These are phyloP conservation scores for Barbus barbus DNA, from an alignment of 2,113 vertebrate species.

Conservation along the genomic window DNA sequence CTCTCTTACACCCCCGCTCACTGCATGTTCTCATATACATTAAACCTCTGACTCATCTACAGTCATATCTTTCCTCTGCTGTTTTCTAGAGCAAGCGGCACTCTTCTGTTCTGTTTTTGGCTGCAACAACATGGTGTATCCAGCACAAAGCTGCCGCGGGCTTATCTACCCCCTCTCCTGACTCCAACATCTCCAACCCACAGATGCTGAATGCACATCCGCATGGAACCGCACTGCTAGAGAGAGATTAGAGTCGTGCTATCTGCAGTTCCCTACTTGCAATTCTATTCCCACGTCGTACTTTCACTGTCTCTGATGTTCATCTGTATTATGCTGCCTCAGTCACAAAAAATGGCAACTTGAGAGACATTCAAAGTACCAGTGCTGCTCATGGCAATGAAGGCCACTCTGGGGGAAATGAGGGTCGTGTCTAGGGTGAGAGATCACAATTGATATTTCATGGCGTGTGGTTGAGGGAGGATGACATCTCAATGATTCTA, in stretches of 20 bases:
- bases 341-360: no score
- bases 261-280: not conserved
- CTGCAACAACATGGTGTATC: not conserved
- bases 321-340: no score
- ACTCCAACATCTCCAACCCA: not conserved
- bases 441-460: not conserved
- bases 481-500: conserved; percentile 16
- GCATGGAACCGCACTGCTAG: not conserved
- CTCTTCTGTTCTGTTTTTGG: not conserved
- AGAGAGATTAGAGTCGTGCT: not conserved
- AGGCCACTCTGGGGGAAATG: no score
- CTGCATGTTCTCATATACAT: no score
- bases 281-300: no score
- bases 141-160: not conserved
- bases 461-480: not conserved
- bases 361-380: no score
- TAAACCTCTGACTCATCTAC: not conserved
- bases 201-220: conserved; percentile 2
- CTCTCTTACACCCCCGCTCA: not conserved
- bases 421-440: no score
- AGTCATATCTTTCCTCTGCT: not conserved
- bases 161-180: not conserved
- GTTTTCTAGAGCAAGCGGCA: not conserved
- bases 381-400: no score
- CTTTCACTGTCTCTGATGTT: no score